Base-by-base conservation (phyloP, 2,113 vertebrate genomes). In the Epinephelus cyanopodus region DNA sequence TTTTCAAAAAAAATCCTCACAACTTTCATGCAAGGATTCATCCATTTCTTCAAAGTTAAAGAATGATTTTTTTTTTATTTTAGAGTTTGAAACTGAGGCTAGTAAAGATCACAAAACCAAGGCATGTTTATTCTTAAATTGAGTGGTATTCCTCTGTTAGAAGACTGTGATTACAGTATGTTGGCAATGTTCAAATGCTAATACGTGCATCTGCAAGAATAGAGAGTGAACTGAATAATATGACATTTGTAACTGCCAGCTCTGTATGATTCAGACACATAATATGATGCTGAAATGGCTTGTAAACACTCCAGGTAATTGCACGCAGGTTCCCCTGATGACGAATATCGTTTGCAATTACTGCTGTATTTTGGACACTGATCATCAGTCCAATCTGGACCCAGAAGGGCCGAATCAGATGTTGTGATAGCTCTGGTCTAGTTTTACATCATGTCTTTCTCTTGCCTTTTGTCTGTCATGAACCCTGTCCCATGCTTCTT, bases 241-340 rank as follows among this genome's bases (percentile, higher is more conserved):
- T 10, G 65, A 56, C 29, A 65, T 74, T 39, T 66, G 48, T 61
- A 50, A 58, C 14, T 12, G 62, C 27, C 52, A 63, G 12, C 64
- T 66, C 42, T 81, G 9, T 52, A 60, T 58, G 4, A 63, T 69
- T 65, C 42, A 75, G 65, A 68, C 50, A 87, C 37, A 78, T 66
- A 73, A 85, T 29, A 82, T 77, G 62, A 80, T 82, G 71, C 52
- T 81, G 66, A 70, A 86, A 86, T 79, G 65, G 72, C 61, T 87
- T 82, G 74, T 86, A 87, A 86, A 90, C 75, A 85, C 64, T 81
- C 47, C 42, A 81, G 84, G 71, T 85, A 90, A 87, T 84, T 91
- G 53, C 57, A 64, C 60, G 69, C 53, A 75, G 82, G 79, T 86
- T 77, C 65, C 1, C 6, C 70, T 90, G 84, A 92, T 88, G 86